Conservation (phyloP, 64 coral and sea anemone species). For the Astreopora myriophthalma region DNA sequence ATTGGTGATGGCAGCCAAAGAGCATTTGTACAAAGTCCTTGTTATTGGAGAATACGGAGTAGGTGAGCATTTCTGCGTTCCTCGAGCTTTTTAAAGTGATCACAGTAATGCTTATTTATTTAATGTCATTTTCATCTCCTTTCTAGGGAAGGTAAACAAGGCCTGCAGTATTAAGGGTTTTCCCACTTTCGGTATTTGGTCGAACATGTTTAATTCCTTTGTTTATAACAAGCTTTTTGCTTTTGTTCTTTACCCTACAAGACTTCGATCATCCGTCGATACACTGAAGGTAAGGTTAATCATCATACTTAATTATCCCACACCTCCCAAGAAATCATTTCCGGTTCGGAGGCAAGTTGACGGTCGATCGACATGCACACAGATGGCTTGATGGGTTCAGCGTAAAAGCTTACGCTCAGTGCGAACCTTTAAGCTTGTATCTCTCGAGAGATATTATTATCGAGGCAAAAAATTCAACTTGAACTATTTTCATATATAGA, state of each 20-base stretch:
- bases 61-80: constrained; percentile 3
- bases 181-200: neutral
- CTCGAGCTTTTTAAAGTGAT: neutral
- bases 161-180: neutral
- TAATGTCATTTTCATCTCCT: neutral
- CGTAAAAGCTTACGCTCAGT: no score
- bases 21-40: constrained; percentile 73
- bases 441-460: no score
- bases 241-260: neutral
- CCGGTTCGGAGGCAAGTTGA: no score
- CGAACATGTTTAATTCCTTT: neutral
- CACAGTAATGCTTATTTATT: neutral
- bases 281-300: constrained; percentile 54
- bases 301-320: no score
- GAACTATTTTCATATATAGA: no score
- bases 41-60: constrained; percentile 80
- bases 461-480: no score
- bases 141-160: constrained; percentile 60
- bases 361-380: no score
- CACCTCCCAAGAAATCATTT: no score
- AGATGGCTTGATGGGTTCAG: no score
- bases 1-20: constrained; percentile 31
- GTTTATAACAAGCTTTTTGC: neutral
- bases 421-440: no score
- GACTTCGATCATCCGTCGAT: constrained; percentile 75